Conservation (phyloP, 23 tunicate genomes). For the Halocynthia aurantium region DNA sequence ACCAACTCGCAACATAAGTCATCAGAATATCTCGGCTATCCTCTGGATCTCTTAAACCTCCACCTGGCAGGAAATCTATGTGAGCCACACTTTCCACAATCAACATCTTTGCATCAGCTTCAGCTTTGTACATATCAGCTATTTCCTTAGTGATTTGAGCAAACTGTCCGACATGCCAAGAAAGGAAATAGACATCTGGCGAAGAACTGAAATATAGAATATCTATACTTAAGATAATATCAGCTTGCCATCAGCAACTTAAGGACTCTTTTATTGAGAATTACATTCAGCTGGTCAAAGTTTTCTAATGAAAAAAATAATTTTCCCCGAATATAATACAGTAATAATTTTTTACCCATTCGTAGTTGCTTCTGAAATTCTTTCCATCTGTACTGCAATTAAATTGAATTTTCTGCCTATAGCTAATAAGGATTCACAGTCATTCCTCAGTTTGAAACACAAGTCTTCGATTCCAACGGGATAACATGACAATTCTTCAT, state of each 20-base stretch:
- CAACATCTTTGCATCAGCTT: constrained; percentile 31
- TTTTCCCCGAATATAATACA: neutral
- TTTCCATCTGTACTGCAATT: constrained; percentile 29
- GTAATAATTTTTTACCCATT: neutral
- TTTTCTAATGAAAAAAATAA: too few relatives aligned
- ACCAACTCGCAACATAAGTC: constrained; percentile 70
- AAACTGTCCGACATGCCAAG: constrained; percentile 55
- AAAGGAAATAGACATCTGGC: constrained; percentile 9
- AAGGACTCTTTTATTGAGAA: too few relatives aligned
- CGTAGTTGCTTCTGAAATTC: constrained; percentile 3
- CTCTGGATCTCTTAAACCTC: constrained; percentile 5
- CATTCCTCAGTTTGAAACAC: constrained; percentile 20
- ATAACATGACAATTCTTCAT: constrained; percentile 18
- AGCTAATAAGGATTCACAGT: constrained; percentile 18
- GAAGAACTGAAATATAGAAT: constrained; percentile 4
- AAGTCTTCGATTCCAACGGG: constrained; percentile 33
- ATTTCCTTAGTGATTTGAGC: constrained; percentile 23
- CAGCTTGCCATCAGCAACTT: too few relatives aligned
- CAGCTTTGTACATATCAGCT: constrained; percentile 40
- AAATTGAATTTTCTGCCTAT: constrained; percentile 9
- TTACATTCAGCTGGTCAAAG: too few relatives aligned
- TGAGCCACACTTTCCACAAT: constrained; percentile 82
- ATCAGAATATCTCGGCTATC: constrained; percentile 48
- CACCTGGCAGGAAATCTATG: constrained; percentile 37
- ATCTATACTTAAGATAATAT: too few relatives aligned